Percentiles rank a stretch among this genome's conserved stretches.
Conservation (phyloP, 2,113 vertebrate genomes). For the Cavia porcellus region DNA sequence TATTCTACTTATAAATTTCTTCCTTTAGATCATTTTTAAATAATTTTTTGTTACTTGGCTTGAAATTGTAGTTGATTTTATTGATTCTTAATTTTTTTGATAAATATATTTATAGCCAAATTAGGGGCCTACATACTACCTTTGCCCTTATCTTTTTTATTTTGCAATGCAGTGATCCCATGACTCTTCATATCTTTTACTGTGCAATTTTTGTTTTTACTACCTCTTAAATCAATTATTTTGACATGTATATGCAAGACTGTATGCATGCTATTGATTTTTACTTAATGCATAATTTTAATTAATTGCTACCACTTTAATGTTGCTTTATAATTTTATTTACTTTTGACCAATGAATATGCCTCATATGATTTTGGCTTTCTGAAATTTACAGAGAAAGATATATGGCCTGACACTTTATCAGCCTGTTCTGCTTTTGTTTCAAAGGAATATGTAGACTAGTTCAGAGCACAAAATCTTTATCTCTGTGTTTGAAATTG, state of each 20-base stretch:
- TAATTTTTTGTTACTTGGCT: neutral
- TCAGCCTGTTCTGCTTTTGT: neutral
- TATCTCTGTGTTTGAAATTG: neutral
- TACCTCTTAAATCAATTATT: neutral
- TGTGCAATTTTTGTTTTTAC: neutral
- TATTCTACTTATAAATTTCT: neutral
- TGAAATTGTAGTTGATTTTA: constrained; percentile 29
- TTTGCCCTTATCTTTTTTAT: neutral
- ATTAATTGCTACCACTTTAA: neutral
- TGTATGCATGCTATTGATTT: neutral
- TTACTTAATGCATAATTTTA: neutral
- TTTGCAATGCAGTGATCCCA: neutral
- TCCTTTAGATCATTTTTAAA: neutral
- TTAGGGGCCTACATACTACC: neutral
- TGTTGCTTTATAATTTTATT: neutral
- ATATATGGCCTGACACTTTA: neutral
- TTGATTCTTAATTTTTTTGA: constrained; percentile 8
- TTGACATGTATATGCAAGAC: neutral
- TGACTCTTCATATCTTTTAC: neutral
- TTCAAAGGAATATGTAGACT: neutral
- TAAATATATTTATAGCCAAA: neutral
- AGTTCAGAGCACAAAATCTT: neutral
- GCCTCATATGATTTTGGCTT: neutral
- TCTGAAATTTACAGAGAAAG: neutral
- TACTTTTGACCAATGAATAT: neutral